Evolutionary conservation across 2,797 vertebrate genomes (phyloP).

Genomic region (Cossypha caffra): DNA sequence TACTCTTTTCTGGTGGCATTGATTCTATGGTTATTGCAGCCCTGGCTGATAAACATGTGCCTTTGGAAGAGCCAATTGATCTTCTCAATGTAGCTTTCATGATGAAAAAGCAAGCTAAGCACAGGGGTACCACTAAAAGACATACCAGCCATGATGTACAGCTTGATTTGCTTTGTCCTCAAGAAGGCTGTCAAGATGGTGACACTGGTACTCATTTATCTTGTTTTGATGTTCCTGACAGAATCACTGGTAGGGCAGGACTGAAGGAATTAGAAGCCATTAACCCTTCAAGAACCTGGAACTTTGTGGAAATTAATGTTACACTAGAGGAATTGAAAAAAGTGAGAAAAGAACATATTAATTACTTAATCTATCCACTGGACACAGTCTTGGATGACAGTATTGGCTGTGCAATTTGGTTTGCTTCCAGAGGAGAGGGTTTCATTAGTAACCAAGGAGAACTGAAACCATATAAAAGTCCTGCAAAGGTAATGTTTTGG

Average conservation of each 20-base stretch:
- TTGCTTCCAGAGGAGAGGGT: conserved; percentile 89
- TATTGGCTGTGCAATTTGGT: conserved; percentile 97
- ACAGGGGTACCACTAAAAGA: conserved; percentile 53
- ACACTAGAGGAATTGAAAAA: conserved; percentile 85
- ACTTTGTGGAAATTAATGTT: conserved; percentile 93
- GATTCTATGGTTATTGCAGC: conserved; percentile 92
- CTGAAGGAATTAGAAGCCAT: conserved; percentile 83
- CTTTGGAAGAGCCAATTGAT: conserved; percentile 86
- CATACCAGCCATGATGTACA: conserved; percentile 18
- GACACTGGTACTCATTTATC: not conserved
- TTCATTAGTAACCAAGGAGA: conserved; percentile 62
- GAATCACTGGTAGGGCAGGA: conserved; percentile 87
- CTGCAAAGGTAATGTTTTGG: conserved; percentile 83
- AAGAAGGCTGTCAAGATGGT: not conserved
- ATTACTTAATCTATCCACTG: conserved; percentile 87
- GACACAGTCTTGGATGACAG: conserved; percentile 95
- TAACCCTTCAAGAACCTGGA: conserved; percentile 87
- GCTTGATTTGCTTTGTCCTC: not conserved
- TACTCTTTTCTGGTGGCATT: conserved; percentile 94
- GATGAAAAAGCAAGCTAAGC: conserved; percentile 65
- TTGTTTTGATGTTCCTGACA: conserved; percentile 87
- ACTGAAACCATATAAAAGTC: conserved; percentile 78
- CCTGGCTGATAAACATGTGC: conserved; percentile 87
- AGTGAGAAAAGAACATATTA: conserved; percentile 77
- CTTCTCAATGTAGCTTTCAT: conserved; percentile 97